phyloP scores from a whole-genome alignment of 2,797 vertebrate species.

The Caiman crocodilus region DNA sequence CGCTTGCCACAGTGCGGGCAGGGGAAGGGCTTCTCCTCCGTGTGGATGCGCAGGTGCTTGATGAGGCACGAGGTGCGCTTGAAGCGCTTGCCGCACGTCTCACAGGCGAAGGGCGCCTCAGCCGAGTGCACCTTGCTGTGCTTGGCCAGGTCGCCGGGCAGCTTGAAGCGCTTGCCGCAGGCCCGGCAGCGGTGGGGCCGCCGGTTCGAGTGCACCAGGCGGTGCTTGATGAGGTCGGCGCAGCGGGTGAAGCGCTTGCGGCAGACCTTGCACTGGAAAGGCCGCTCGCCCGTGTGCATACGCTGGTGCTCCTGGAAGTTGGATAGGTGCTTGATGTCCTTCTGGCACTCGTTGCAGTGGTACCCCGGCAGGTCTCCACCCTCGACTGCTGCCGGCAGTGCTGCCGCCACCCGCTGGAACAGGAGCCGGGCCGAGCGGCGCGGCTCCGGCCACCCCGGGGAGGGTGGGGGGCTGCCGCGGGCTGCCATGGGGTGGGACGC shows the following conservation, averaged over 20 bases:
- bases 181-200: neutral
- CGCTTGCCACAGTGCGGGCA: neutral
- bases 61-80: neutral
- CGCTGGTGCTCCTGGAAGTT: constrained; percentile 52
- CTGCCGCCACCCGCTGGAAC: no score
- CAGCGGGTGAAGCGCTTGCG: neutral
- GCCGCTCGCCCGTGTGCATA: neutral
- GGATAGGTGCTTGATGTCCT: constrained; percentile 11
- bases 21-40: neutral
- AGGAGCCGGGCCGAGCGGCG: neutral
- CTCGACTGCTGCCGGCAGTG: no score
- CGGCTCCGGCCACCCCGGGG: neutral
- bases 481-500: neutral
- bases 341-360: constrained; percentile 14
- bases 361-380: neutral
- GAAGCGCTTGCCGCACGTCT: neutral
- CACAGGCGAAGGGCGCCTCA: neutral
- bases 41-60: constrained; percentile 1
- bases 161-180: constrained; percentile 13
- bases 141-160: neutral
- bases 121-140: neutral
- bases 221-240: constrained; percentile 51
- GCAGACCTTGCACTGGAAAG: neutral
- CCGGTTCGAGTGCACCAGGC: constrained; percentile 12
- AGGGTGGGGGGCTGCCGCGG: neutral